A percentile compares a stretch with the other conserved stretches of the same genome.
Evolutionary conservation across 2,888 invertebrate species (phyloP).

Genomic region (Platynereis dumerilii): DNA sequence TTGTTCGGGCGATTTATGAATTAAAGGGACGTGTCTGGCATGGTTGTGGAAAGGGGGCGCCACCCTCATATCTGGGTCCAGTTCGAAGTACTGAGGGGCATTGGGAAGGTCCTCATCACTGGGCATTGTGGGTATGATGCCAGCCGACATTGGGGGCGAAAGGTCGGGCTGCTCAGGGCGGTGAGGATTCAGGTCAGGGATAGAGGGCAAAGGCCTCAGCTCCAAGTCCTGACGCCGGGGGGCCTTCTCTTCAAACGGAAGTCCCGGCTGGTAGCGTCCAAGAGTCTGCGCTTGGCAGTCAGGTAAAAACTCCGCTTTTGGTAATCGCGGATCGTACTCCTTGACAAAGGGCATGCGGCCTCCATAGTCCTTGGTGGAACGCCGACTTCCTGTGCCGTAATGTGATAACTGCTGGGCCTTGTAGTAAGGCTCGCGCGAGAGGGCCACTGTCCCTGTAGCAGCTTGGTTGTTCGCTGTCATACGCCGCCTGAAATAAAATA

Average conservation of each 20-base stretch:
- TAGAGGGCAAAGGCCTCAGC: slow-evolving; percentile 21
- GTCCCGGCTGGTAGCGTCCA: too few species aligned
- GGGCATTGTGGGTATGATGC: neutral
- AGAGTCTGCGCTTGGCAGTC: too few species aligned
- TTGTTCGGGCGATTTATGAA: slow-evolving; percentile 32
- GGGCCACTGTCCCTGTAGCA: neutral
- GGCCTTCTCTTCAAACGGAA: too few species aligned
- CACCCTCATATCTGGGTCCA: slow-evolving; percentile 17
- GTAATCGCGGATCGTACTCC: too few species aligned
- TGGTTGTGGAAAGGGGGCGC: neutral
- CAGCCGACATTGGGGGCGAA: too few species aligned
- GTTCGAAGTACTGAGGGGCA: slow-evolving; percentile 25
- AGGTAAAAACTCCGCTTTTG: too few species aligned
- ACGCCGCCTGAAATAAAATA: neutral
- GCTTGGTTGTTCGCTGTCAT: neutral
- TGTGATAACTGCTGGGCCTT: neutral
- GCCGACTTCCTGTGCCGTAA: neutral
- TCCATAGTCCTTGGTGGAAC: neutral
- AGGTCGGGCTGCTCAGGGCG: too few species aligned
- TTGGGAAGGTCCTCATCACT: slow-evolving; percentile 3
- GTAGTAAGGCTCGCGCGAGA: neutral
- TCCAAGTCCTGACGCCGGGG: slow-evolving; percentile 14
- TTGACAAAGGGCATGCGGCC: too few species aligned
- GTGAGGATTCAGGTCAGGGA: slow-evolving; percentile 13
- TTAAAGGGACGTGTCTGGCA: neutral